Conservation (phyloP, 2,888 invertebrate species). For the Pedicia rivosa region DNA sequence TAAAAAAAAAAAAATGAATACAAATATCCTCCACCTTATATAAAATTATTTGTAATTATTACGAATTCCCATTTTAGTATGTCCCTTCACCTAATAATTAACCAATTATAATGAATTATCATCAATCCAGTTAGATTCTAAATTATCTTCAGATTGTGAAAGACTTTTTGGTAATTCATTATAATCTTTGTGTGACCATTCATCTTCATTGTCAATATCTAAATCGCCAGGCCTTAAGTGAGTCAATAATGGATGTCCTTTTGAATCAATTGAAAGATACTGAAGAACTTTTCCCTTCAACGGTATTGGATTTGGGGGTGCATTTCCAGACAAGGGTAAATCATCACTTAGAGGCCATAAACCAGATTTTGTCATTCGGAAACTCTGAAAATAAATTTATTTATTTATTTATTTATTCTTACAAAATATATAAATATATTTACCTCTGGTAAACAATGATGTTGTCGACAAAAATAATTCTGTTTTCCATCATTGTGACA, state of each 20-base stretch:
- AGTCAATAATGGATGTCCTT: constrained; percentile 43
- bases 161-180: constrained; percentile 45
- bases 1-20: too few relatives aligned
- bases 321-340: constrained; percentile 46
- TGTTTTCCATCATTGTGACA: constrained; percentile 48
- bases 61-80: too few relatives aligned
- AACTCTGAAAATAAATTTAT: constrained; percentile 33
- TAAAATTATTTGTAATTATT: too few relatives aligned
- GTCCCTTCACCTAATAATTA: too few relatives aligned
- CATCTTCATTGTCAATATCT: constrained; percentile 18
- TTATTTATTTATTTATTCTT: background rate
- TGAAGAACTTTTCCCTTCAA: constrained; percentile 36
- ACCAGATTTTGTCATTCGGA: constrained; percentile 40
- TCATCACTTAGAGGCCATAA: constrained; percentile 38
- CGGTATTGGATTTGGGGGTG: constrained; percentile 32
- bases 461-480: constrained; percentile 56
- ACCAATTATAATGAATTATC: too few relatives aligned
- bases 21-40: too few relatives aligned
- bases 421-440: background rate
- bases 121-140: too few relatives aligned
- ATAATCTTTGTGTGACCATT: constrained; percentile 52
- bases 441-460: constrained; percentile 56
- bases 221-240: constrained; percentile 37
- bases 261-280: constrained; percentile 42
- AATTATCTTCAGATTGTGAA: too few relatives aligned